Base-by-base conservation (phyloP, 2,113 vertebrate species). In the Mastomys natalensis region DNA sequence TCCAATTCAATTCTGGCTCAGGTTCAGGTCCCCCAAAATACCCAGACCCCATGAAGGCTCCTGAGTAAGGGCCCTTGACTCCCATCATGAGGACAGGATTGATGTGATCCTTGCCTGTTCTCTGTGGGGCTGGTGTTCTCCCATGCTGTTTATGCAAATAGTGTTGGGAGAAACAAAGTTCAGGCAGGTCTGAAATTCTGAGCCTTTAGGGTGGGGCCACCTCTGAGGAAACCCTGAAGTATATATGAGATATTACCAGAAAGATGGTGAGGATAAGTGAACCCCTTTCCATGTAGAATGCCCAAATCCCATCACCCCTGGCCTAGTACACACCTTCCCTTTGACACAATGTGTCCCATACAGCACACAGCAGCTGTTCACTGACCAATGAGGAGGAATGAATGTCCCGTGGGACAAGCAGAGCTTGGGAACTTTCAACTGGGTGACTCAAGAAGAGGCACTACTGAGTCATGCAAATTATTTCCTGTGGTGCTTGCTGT, bases 391-490 rank as follows among this genome's bases (percentile, higher is more conserved):
- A 22, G 34, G 96, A 62, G 22, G 88, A 73, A 77, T 16, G 40
- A 74, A 62, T 68, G 45, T 31, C 58, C 64, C 31, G 9, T 40
- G 37, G 72, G 81, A 86, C 81, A 73, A 89, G 85, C 62, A 40
- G 66, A 95, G 80, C 74, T 70, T 74, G 43, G 66, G 43, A 85
- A 80, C 55, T 88, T 76, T 66, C 85, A 87, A 34, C 24, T 94
- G 21, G 26, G 55, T 81, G 74, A 91, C 80, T 97, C 97, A 92
- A 81, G 91, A 91, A 95, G 77, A 91, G 82, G 93, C 51, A 34
- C 76, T 40, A 68, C 51, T 95, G 94, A 96, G 88, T 97, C 94
- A 97, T 64, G 2, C 22, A 78, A 72, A 88, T 81, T 92, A 97
- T 94, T 95, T 97, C 94, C 94, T 92, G 87, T 48, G 76, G 89